Base-by-base conservation (phyloP, 2,888 invertebrate species). In the Oxystoma pomonae region DNA sequence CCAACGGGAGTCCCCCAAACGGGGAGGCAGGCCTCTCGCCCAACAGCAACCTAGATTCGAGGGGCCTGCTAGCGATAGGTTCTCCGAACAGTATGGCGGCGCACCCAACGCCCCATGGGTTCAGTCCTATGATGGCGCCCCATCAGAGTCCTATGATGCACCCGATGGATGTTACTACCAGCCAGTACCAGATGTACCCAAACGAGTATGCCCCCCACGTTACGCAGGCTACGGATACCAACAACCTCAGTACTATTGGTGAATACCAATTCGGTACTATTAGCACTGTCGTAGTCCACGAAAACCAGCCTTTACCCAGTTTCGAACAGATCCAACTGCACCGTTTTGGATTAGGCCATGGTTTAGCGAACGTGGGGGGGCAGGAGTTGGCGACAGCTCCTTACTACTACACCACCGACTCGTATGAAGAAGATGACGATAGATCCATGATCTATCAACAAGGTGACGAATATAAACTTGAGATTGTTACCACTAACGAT, bases 11-110 rank as follows among this genome's bases (percentile, higher is more conserved):
- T 92, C 90, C 92, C 92, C 92, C 92, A 92, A 93, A 93, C 92
- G 91, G 91, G 91, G 90, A 91, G 87, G 92, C 92, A 92, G 92
- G 92, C 90, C 92, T 90, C 91, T 92, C 92, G 89, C 90, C 87
- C 86, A 87, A 87, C 85, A 88, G 87, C 89, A 90, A 87, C 85
- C 86, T 88, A 84, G 88, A 85, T 84, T 85, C 91, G 92, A 91
- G 92, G 91, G 92, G 91, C 92, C 92, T 92, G 92, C 91, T 88
- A 82, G 85, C 89, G 84, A 87, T 87, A 83, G 87, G 87, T 86
- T 87, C 85, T 86, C 86, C 86, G 85, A 86, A 83, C 84, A 63
- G 59, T 62, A 67, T 66, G 68, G 83, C 81, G 80, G 83, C 81
- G 80, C 76, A 80, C 77, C 67, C 72, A 70, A 67, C 72, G n/a